Evolutionary conservation across 2,113 vertebrate genomes (phyloP).

Genomic region (Xiphorhynchus elegans): DNA sequence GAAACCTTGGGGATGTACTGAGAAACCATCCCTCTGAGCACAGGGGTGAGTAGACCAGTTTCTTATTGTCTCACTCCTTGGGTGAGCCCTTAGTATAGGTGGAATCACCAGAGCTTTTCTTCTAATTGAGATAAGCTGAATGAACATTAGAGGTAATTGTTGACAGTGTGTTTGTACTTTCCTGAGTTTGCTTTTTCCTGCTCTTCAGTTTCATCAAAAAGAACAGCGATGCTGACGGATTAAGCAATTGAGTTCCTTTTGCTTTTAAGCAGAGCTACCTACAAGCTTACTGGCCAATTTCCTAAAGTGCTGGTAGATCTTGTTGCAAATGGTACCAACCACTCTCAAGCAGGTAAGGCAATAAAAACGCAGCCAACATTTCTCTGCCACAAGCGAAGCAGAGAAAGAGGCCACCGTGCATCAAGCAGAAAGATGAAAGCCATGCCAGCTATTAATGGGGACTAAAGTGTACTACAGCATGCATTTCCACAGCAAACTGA

Average conservation of each 20-base stretch:
- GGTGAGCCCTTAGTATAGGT: neutral
- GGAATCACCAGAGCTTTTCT: neutral
- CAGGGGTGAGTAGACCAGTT: neutral
- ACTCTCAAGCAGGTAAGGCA: slow-evolving; percentile 72
- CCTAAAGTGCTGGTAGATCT: neutral
- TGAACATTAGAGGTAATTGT: neutral
- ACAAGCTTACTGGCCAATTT: neutral
- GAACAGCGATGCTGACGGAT: neutral
- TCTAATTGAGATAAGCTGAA: neutral
- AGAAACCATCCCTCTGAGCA: neutral
- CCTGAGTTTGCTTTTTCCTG: neutral
- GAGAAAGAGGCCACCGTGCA: slow-evolving; percentile 62
- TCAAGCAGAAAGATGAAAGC: slow-evolving; percentile 75
- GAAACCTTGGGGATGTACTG: neutral
- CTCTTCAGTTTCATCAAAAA: neutral
- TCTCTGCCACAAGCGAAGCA: slow-evolving; percentile 71
- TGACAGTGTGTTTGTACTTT: neutral
- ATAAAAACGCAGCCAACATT: slow-evolving; percentile 69
- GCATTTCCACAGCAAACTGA: slow-evolving; percentile 63
- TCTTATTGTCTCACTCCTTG: neutral
- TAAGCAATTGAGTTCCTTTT: neutral
- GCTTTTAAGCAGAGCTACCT: neutral
- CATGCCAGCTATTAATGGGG: slow-evolving; percentile 63
- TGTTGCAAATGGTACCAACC: neutral
- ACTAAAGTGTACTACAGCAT: slow-evolving; percentile 54